A percentile compares a stretch with the other conserved stretches of the same genome.
Conservation (phyloP, 1,140 invertebrate genomes). For the Dendrolimus kikuchii region DNA sequence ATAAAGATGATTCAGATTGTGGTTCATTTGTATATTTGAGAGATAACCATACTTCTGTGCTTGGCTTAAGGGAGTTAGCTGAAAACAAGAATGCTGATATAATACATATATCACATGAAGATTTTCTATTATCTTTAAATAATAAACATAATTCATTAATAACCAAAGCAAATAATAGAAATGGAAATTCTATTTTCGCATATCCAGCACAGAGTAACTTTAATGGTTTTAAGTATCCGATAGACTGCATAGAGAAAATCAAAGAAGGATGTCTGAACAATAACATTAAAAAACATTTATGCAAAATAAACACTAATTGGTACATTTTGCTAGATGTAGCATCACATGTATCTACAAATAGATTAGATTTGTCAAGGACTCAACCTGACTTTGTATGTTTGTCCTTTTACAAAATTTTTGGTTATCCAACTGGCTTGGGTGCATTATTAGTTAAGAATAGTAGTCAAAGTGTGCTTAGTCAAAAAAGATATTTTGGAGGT, state of each 20-base stretch:
- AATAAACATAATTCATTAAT: slow-evolving; percentile 11
- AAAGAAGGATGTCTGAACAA: slow-evolving; percentile 76
- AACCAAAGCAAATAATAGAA: slow-evolving; percentile 15
- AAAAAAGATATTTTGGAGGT: slow-evolving; percentile 91
- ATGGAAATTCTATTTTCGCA: slow-evolving; percentile 79
- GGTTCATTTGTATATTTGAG: slow-evolving; percentile 86
- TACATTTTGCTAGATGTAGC: slow-evolving; percentile 92
- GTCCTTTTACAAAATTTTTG: slow-evolving; percentile 99
- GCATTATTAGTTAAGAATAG: slow-evolving; percentile 86
- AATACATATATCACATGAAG: slow-evolving; percentile 68
- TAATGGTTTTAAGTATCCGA: slow-evolving; percentile 90
- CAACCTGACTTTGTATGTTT: slow-evolving; percentile 92
- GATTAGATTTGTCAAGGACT: slow-evolving; percentile 80
- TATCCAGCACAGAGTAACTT: slow-evolving; percentile 97
- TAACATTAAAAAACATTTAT: slow-evolving; percentile 40
- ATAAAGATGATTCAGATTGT: slow-evolving; percentile 23
- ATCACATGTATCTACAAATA: slow-evolving; percentile 83
- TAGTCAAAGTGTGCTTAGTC: slow-evolving; percentile 74
- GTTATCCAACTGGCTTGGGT: slow-evolving; percentile 95
- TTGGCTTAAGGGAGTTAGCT: slow-evolving; percentile 88
- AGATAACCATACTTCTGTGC: slow-evolving; percentile 96
- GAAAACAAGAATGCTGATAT: slow-evolving; percentile 67
- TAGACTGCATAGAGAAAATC: slow-evolving; percentile 80
- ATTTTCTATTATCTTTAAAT: slow-evolving; percentile 66
- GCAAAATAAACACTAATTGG: slow-evolving; percentile 74